Conservation (phyloP, 2,797 vertebrate species). For the Euphonia xanthogaster region DNA sequence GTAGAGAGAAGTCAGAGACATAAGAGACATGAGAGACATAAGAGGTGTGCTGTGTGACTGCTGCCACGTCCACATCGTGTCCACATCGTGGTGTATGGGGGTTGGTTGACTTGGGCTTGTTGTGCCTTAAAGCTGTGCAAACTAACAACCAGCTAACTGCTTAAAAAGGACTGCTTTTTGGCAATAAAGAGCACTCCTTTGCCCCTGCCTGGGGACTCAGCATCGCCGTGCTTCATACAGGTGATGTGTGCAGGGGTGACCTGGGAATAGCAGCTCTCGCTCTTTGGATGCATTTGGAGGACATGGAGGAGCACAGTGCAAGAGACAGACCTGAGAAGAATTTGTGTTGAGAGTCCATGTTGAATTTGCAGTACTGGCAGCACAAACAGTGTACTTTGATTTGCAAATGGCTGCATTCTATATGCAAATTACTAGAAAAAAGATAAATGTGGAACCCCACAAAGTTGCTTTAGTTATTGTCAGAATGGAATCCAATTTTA, state of each 20-base stretch:
- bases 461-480: not conserved
- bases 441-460: not conserved
- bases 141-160: not conserved
- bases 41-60: not conserved
- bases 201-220: not conserved
- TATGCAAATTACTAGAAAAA: not conserved
- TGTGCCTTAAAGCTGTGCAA: not conserved
- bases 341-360: not conserved
- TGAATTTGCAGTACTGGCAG: not conserved
- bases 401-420: constrained; percentile 41
- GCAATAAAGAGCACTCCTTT: not conserved
- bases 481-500: constrained; percentile 18
- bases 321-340: not conserved
- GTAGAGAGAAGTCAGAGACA: too few species aligned
- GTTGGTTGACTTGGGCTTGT: not conserved
- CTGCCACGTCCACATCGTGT: fast-evolving
- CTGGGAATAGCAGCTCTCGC: not conserved
- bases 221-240: fast-evolving
- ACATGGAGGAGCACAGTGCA: fast-evolving
- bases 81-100: fast-evolving
- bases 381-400: not conserved
- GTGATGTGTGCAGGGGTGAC: too few species aligned
- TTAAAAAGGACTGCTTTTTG: not conserved
- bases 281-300: not conserved
- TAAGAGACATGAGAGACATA: not conserved